A percentile compares a stretch with the other conserved stretches of the same genome.
These are phyloP conservation scores for Falco cherrug DNA, from an alignment of 2,797 vertebrate species.

Conservation along the genomic window DNA sequence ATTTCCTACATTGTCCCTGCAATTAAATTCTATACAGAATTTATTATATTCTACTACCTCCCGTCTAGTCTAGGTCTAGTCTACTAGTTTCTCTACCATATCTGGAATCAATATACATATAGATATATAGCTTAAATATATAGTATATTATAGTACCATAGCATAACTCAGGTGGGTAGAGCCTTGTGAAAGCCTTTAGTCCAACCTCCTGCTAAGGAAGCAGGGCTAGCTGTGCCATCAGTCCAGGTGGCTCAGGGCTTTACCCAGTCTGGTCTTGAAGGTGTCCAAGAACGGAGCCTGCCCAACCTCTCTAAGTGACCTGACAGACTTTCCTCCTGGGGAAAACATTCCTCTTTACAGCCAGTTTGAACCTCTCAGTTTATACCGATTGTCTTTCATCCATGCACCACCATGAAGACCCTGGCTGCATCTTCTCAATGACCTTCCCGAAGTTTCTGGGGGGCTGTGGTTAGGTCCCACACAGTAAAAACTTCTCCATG, in stretches of 20 bases:
- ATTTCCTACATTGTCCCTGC: neutral
- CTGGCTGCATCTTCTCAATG: neutral
- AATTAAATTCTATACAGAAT: neutral
- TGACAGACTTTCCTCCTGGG: neutral
- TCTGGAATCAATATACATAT: neutral
- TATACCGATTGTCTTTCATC: neutral
- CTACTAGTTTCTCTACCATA: neutral
- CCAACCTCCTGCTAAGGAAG: neutral
- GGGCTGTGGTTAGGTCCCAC: neutral
- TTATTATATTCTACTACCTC: neutral
- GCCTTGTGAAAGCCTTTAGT: neutral
- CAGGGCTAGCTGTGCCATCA: neutral
- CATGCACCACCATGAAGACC: neutral
- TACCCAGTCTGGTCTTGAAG: neutral
- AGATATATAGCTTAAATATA: neutral
- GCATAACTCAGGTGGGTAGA: neutral
- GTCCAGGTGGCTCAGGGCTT: neutral
- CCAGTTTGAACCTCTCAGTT: neutral
- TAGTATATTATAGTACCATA: neutral
- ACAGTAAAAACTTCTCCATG: neutral
- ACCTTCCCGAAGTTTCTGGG: accelerated
- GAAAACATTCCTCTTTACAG: neutral
- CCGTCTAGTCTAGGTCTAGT: neutral
- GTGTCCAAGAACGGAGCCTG: neutral
- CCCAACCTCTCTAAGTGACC: neutral